These are phyloP conservation scores for Mimas tiliae DNA, from an alignment of 2,888 invertebrate species.

Conservation along the genomic window DNA sequence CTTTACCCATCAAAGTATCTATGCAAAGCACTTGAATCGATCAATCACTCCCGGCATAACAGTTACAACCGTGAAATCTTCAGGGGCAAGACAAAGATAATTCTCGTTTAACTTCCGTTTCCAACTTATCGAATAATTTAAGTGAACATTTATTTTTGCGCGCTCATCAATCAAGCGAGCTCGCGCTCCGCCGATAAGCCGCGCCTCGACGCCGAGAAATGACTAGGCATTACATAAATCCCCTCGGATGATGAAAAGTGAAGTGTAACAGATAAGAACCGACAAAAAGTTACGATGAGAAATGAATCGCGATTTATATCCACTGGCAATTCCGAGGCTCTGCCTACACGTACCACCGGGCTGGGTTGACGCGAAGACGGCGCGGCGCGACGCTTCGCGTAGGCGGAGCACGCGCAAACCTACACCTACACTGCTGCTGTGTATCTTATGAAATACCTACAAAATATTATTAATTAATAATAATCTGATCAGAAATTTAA, in stretches of 20 bases:
- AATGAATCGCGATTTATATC: conserved; percentile 85
- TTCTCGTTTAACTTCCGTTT: conserved; percentile 86
- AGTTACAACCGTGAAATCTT: conserved; percentile 81
- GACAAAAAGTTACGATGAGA: conserved; percentile 86
- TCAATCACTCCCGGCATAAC: conserved; percentile 80
- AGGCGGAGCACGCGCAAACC: background rate
- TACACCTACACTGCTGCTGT: background rate
- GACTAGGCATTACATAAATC: conserved; percentile 86
- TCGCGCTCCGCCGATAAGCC: conserved; percentile 82
- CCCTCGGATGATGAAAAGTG: conserved; percentile 86
- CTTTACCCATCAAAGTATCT: conserved; percentile 24
- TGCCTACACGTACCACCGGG: conserved; percentile 39
- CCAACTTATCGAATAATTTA: conserved; percentile 86
- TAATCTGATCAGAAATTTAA: background rate
- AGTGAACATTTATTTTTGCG: conserved; percentile 86
- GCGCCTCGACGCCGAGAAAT: conserved; percentile 85
- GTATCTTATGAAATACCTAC: conserved; percentile 3
- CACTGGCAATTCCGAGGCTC: conserved; percentile 64
- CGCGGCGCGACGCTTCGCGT: background rate
- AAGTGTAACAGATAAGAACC: conserved; percentile 86
- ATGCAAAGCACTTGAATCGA: conserved; percentile 56
- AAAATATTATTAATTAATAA: background rate
- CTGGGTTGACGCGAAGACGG: background rate
- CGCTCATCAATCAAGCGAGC: conserved; percentile 85
- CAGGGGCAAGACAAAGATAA: conserved; percentile 84